Conservation (phyloP, 2,888 invertebrate species). For the Pachymerium ferrugineum region DNA sequence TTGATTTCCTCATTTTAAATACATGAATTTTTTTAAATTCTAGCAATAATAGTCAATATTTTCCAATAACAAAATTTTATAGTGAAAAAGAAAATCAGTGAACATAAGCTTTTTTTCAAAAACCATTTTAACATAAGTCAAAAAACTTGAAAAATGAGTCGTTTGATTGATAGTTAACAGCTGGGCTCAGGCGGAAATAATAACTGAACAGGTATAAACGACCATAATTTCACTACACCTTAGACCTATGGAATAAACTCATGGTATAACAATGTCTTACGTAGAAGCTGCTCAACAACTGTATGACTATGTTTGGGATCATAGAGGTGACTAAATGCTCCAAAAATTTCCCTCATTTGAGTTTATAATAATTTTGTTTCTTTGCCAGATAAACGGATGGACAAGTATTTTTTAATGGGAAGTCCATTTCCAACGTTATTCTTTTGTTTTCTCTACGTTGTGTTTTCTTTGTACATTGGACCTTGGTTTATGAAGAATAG, state of each 20-base stretch:
- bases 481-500: neutral
- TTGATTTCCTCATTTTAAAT: no score
- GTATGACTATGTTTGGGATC: neutral
- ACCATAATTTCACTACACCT: neutral
- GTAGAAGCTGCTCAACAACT: neutral
- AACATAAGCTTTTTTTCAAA: no score
- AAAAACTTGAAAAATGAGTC: no score
- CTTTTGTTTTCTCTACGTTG: neutral
- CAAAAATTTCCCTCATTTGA: neutral
- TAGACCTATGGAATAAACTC: neutral
- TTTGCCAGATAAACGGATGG: slow-evolving; percentile 1
- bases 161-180: neutral
- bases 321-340: neutral
- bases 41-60: no score
- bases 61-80: no score
- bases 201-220: neutral
- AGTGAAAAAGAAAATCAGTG: no score
- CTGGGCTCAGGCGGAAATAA: neutral
- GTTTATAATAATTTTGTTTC: neutral
- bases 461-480: neutral
- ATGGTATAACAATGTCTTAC: neutral
- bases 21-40: no score
- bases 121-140: no score
- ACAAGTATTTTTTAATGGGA: neutral
- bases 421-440: neutral